Evolutionary conservation across 1,140 invertebrate species (phyloP), one percentile per base, ranked within the genome.

Genomic region (Leguminivora glycinivorella): DNA sequence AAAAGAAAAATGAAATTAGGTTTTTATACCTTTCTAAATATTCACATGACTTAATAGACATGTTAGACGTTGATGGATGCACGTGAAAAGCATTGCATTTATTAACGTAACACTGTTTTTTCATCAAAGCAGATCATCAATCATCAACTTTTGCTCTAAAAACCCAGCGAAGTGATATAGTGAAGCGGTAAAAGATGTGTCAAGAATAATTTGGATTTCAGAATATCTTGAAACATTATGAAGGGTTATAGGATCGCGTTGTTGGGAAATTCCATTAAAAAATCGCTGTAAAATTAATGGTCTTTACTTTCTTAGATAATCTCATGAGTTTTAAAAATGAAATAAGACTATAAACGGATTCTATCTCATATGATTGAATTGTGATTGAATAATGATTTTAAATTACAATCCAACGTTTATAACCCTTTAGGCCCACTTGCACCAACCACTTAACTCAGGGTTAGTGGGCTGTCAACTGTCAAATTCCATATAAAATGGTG

Each of bases 31-130:
- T 56, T 68, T 52, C 47, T 52, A 43, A n/a, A n/a, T 38, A 72
- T 31, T 73, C 69, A 43, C 72, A 63, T 73, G 68, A 56, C 24
- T 75, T 72, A 68, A 68, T 72, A 68, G 58, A 63, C 26, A n/a
- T 31, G 31, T 70, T 72, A 68, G 58, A 63, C 26, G 26, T 31
- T 63, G 58, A 63, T 63, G 26, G 26, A 63, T 63, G n/a, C 58
- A 34, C 9, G 29, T 2, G 19, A 52, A 22, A 22, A 19, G 22
- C 25, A 31, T 34, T 52, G 47, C 47, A 31, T 63, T 63, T 63
- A 63, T 63, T 63, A 31, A 63, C 26, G 26, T 34, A 63, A 63
- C 58, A 17, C 58, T 19, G 58, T 63, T 63, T 29, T 29, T 63
- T 31, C 26, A 63, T 26, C 58, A 63, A 52, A 52, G 58, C 58